These are phyloP conservation scores for Branchipolynoe longqiensis DNA, from an alignment of 2,888 invertebrate genomes.

Conservation along the genomic window DNA sequence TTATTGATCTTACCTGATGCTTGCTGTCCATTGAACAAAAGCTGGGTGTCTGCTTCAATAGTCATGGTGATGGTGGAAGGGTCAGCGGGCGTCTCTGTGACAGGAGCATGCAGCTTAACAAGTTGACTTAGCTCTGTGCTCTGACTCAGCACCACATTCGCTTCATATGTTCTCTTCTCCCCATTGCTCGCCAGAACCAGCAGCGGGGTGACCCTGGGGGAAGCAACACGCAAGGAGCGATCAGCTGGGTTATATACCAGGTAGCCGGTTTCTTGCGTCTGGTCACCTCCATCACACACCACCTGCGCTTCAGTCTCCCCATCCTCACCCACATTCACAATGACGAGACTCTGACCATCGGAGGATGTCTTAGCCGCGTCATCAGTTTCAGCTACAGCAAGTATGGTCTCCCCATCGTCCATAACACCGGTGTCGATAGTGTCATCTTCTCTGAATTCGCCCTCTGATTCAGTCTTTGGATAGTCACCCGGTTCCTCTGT, in stretches of 20 bases:
- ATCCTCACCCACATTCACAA: background rate
- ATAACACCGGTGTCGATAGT: background rate
- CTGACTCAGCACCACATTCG: constrained; percentile 59
- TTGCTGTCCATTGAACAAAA: background rate
- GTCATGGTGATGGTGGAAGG: constrained; percentile 6
- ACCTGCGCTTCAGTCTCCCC: background rate
- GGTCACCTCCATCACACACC: background rate
- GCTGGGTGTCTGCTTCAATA: background rate
- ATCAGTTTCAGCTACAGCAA: background rate
- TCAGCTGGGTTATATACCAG: background rate
- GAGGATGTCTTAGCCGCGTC: background rate
- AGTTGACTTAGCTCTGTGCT: background rate
- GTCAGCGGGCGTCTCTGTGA: background rate
- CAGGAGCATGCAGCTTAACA: background rate
- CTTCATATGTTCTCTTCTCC: constrained; percentile 68
- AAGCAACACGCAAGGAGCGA: background rate
- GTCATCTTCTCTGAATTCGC: background rate
- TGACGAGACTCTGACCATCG: background rate
- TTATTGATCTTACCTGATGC: background rate
- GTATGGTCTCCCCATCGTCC: background rate
- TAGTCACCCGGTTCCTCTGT: no score
- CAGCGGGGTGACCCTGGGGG: constrained; percentile 61
- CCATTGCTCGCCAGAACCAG: constrained; percentile 68
- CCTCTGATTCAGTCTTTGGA: no score
- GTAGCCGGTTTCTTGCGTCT: background rate